These are phyloP conservation scores for Vidua macroura DNA, from an alignment of 2,113 vertebrate genomes.

Conservation along the genomic window DNA sequence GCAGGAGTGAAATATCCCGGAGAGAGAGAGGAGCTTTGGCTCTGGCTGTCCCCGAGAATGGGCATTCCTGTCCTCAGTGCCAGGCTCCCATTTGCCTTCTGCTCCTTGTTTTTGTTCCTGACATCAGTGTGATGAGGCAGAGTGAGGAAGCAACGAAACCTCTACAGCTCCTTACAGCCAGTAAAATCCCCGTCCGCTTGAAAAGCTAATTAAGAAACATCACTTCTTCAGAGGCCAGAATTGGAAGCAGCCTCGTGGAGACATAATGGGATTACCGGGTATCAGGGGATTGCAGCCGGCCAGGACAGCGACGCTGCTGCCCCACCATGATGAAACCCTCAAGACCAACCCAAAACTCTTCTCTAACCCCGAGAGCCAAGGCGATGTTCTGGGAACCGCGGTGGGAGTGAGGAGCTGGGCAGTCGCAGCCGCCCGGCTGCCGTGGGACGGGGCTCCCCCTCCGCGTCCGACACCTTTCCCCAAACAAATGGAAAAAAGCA, in stretches of 20 bases:
- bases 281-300: background rate
- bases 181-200: background rate
- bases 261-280: slow-evolving; percentile 51
- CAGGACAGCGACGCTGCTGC: background rate
- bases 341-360: background rate
- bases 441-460: background rate
- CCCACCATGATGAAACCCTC: background rate
- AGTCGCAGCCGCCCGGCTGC: background rate
- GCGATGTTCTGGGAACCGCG: accelerated
- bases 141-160: background rate
- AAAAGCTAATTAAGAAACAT: slow-evolving; percentile 54
- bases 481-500: background rate
- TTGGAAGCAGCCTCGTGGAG: slow-evolving; percentile 45
- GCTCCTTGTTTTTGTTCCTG: background rate
- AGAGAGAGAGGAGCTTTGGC: background rate
- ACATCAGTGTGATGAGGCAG: accelerated
- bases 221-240: slow-evolving; percentile 36
- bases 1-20: background rate
- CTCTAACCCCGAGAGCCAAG: accelerated
- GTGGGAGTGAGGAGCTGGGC: background rate
- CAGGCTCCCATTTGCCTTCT: background rate
- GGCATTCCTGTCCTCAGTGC: background rate
- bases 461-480: accelerated
- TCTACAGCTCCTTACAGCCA: background rate
- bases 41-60: background rate